These are phyloP conservation scores for Calliphora vicina DNA, from an alignment of 1,140 invertebrate species.

Conservation along the genomic window DNA sequence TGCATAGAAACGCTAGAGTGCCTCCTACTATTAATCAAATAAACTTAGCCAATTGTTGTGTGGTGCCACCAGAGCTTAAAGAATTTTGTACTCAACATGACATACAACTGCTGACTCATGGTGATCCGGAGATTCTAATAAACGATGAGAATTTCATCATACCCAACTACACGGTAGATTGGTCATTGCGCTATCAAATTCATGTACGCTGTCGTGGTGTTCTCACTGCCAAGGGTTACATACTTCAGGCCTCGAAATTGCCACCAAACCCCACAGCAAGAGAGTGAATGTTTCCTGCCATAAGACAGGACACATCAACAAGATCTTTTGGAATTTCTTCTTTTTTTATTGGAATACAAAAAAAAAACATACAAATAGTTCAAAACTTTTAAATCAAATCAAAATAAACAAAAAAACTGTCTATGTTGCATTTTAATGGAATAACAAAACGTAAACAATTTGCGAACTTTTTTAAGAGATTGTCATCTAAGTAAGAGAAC, in stretches of 20 bases:
- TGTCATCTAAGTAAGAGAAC: too few relatives aligned
- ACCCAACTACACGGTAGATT: conserved; percentile 63
- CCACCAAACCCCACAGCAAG: background rate
- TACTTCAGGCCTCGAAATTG: conserved; percentile 63
- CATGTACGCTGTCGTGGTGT: conserved; percentile 90
- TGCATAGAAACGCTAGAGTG: conserved; percentile 82
- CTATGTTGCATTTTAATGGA: background rate
- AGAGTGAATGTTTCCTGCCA: background rate
- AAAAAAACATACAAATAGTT: background rate
- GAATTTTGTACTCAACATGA: conserved; percentile 89
- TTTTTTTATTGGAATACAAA: background rate
- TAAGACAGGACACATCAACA: background rate
- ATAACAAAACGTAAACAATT: background rate
- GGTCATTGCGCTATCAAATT: conserved; percentile 84
- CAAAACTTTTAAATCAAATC: background rate
- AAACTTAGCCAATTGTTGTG: conserved; percentile 93
- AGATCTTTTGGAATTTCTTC: background rate
- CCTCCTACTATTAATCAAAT: conserved; percentile 95
- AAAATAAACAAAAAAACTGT: background rate
- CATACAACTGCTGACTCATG: conserved; percentile 94
- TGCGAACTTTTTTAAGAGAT: background rate
- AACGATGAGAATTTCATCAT: conserved; percentile 52
- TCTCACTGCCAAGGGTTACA: conserved; percentile 85
- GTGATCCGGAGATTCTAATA: conserved; percentile 82
- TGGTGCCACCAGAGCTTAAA: conserved; percentile 89